A percentile compares a stretch with the other conserved stretches of the same genome.
phyloP scores from a whole-genome alignment of 2,888 invertebrate genomes.

The Zygaena filipendulae region DNA sequence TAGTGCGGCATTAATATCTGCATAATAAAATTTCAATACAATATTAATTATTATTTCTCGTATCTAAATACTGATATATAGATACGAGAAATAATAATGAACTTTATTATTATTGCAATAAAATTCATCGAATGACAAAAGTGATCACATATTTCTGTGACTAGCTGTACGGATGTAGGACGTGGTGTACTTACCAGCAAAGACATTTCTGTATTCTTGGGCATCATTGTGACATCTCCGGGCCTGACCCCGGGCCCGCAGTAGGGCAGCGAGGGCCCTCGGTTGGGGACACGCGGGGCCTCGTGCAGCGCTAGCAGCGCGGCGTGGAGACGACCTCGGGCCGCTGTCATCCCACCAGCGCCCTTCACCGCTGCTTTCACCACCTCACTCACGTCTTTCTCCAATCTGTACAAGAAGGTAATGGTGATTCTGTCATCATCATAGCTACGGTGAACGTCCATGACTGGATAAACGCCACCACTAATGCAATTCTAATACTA shows the following conservation, averaged over 20 bases:
- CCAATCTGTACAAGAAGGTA: conserved; percentile 36
- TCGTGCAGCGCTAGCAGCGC: conserved; percentile 48
- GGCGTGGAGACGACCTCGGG: conserved; percentile 50
- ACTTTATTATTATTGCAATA: too few species aligned
- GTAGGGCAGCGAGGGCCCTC: conserved; percentile 68
- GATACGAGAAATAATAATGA: too few species aligned
- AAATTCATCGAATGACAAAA: too few species aligned
- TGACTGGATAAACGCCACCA: too few species aligned
- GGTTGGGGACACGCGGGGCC: conserved; percentile 37
- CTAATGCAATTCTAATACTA: too few species aligned
- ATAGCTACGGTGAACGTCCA: too few species aligned
- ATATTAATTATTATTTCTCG: too few species aligned
- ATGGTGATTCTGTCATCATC: not conserved
- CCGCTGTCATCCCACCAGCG: conserved; percentile 49
- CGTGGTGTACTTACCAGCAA: conserved; percentile 53
- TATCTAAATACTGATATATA: too few species aligned
- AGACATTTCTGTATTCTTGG: conserved; percentile 62
- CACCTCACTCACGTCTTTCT: conserved; percentile 66
- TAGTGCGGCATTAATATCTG: too few species aligned
- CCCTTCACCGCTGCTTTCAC: conserved; percentile 68
- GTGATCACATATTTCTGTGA: too few species aligned
- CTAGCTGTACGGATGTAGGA: too few species aligned
- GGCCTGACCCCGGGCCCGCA: conserved; percentile 66
- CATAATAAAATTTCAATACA: too few species aligned
- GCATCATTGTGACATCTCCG: conserved; percentile 63